Conservation (phyloP, 2,888 invertebrate species). For the Mesoligia furuncula region DNA sequence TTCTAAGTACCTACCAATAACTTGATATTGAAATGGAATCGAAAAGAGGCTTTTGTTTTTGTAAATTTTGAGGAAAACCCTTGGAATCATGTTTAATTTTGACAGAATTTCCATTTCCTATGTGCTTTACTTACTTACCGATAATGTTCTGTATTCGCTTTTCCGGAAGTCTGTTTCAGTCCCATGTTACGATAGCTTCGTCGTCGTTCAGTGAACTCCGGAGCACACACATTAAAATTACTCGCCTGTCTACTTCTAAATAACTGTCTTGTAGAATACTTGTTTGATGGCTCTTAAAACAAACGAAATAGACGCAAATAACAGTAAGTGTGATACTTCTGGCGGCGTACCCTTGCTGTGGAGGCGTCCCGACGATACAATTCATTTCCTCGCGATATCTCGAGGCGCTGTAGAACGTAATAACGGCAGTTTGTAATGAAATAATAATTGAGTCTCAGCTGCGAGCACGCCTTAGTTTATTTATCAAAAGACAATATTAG, state of each 20-base stretch:
- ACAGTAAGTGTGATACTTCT: slow-evolving; percentile 38
- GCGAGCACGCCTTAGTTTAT: slow-evolving; percentile 72
- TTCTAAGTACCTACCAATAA: not conserved
- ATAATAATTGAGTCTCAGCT: slow-evolving; percentile 76
- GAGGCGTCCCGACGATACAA: slow-evolving; percentile 55
- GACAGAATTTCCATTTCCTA: not conserved
- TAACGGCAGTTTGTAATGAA: slow-evolving; percentile 76
- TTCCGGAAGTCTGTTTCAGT: not conserved
- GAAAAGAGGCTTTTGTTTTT: not conserved
- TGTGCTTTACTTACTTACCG: too few relatives aligned
- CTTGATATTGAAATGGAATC: not conserved
- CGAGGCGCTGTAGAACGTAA: slow-evolving; percentile 67
- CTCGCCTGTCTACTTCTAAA: not conserved
- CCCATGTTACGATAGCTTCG: not conserved
- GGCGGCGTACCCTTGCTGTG: slow-evolving; percentile 3
- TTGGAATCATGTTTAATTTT: not conserved
- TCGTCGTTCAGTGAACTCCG: not conserved
- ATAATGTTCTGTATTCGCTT: not conserved
- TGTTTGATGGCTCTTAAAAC: slow-evolving; percentile 12
- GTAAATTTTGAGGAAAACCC: not conserved
- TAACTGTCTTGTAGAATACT: not conserved
- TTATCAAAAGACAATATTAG: slow-evolving; percentile 80
- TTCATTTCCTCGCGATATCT: slow-evolving; percentile 68
- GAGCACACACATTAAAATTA: not conserved
- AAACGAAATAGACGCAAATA: slow-evolving; percentile 16